These are phyloP conservation scores for Heliconius ismenius DNA, from an alignment of 2,888 invertebrate species.

Conservation along the genomic window DNA sequence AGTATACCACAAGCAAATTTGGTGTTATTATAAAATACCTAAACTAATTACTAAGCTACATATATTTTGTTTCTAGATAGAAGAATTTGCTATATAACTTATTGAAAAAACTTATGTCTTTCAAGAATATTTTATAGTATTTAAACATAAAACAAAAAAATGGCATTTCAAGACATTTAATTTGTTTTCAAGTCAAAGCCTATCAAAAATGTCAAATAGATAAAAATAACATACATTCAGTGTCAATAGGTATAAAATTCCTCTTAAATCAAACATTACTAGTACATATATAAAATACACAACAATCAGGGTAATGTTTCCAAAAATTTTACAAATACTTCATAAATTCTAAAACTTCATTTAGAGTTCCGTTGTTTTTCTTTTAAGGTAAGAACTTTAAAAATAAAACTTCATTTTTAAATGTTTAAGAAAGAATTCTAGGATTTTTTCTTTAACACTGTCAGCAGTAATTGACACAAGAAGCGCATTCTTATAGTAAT, in stretches of 20 bases:
- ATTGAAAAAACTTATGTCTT: not conserved
- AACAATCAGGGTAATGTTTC: not conserved
- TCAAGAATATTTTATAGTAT: not conserved
- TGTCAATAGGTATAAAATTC: not conserved
- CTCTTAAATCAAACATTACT: not conserved
- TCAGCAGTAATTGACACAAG: not conserved
- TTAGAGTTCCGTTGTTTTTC: not conserved
- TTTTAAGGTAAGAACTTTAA: not conserved
- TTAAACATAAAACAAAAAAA: not conserved
- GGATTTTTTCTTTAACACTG: not conserved
- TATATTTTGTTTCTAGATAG: not conserved
- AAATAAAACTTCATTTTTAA: not conserved
- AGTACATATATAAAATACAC: not conserved
- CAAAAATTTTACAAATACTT: not conserved
- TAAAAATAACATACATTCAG: not conserved
- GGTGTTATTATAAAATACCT: slow-evolving; percentile 8
- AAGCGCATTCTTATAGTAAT: not conserved
- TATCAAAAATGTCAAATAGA: not conserved
- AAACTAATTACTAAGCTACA: not conserved
- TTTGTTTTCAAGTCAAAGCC: too few relatives aligned
- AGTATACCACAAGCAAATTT: not conserved
- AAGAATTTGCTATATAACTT: not conserved
- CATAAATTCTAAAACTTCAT: not conserved
- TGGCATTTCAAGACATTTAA: not conserved
- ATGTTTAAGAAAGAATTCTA: slow-evolving; percentile 1